A percentile compares a stretch with the other conserved stretches of the same genome.
Conservation (phyloP, 2,797 vertebrate genomes). For the Eurystomus glaucurus region DNA sequence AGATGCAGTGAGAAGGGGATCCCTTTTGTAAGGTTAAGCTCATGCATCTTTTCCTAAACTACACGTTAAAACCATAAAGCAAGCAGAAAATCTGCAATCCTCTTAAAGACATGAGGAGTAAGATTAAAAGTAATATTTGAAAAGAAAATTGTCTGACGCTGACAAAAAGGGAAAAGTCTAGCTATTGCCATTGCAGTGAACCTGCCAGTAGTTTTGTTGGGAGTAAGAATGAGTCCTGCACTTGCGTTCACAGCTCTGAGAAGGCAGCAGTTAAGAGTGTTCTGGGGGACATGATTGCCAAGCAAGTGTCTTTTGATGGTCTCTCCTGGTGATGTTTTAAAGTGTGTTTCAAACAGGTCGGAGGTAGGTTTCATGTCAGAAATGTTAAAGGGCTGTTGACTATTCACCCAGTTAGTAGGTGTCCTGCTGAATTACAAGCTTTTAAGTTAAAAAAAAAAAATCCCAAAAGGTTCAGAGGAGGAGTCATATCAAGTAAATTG, state of each 20-base stretch:
- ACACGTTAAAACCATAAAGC: accelerated
- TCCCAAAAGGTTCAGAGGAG: neutral
- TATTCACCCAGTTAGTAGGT: neutral
- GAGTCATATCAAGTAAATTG: neutral
- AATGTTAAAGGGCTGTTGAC: neutral
- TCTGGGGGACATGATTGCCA: neutral
- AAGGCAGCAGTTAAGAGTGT: neutral
- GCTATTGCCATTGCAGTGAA: neutral
- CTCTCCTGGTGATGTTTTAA: neutral
- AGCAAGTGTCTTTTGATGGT: neutral
- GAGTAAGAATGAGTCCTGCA: neutral
- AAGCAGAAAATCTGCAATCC: neutral
- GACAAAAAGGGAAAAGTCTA: neutral
- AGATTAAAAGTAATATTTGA: neutral
- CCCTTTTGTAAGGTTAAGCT: neutral
- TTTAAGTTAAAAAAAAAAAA: neutral
- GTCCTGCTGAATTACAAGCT: neutral
- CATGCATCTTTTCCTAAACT: neutral
- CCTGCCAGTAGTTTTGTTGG: neutral
- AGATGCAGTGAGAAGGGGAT: neutral
- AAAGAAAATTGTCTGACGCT: neutral
- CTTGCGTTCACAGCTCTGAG: neutral
- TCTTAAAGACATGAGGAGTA: neutral
- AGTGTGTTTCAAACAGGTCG: neutral
- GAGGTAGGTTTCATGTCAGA: neutral